These are phyloP conservation scores for Pseudorasbora parva DNA, from an alignment of 2,113 vertebrate genomes.

Conservation along the genomic window DNA sequence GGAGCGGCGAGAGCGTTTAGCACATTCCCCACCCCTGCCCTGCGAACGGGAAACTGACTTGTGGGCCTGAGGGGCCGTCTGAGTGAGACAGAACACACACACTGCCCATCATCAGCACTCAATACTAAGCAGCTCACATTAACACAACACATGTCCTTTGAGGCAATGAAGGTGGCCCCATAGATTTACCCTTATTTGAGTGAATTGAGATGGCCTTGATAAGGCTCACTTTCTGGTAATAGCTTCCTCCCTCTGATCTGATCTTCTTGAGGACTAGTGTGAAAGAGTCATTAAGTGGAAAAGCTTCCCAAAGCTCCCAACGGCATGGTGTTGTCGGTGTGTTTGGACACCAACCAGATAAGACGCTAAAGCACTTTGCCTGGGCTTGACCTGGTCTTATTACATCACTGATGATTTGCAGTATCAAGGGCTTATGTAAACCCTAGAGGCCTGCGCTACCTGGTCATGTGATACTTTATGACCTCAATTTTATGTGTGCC, in stretches of 20 bases:
- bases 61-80: not conserved
- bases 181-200: constrained; percentile 31
- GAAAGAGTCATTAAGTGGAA: constrained; percentile 52
- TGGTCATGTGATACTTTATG: constrained; percentile 20
- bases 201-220: constrained; percentile 49
- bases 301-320: constrained; percentile 45
- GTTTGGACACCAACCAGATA: constrained; percentile 52
- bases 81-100: constrained; percentile 7
- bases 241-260: constrained; percentile 42
- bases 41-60: not conserved
- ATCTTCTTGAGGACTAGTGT: constrained; percentile 47
- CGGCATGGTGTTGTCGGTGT: constrained; percentile 39
- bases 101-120: constrained; percentile 29
- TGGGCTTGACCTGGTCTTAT: constrained; percentile 45
- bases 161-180: constrained; percentile 10
- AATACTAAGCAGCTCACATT: constrained; percentile 29
- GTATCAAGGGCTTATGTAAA: constrained; percentile 37
- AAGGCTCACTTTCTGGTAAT: constrained; percentile 48
- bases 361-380: constrained; percentile 41
- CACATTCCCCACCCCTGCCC: constrained; percentile 6
- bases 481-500: constrained; percentile 46
- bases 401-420: constrained; percentile 49
- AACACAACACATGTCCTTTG: constrained; percentile 29
- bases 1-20: constrained; percentile 17
- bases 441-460: not conserved